Evolutionary conservation across 2,888 invertebrate genomes (phyloP).

Genomic region (Drosophila imparisetae): DNA sequence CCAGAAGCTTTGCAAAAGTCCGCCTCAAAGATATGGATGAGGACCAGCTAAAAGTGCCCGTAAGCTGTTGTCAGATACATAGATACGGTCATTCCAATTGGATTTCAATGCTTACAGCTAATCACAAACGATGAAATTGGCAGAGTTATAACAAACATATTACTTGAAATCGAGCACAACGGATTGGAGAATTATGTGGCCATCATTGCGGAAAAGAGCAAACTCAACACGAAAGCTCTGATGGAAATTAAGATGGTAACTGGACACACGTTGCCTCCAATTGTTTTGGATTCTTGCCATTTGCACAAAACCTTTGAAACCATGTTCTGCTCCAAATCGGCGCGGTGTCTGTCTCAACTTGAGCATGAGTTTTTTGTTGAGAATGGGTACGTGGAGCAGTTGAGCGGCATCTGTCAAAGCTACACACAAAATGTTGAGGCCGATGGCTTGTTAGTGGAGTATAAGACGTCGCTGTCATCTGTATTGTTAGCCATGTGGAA

Average conservation of each 20-base stretch:
- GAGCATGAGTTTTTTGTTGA: slow-evolving; percentile 14
- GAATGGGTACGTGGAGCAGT: slow-evolving; percentile 7
- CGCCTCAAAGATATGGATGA: not conserved
- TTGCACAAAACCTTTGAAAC: slow-evolving; percentile 22
- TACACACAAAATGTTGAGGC: slow-evolving; percentile 29
- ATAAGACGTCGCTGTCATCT: slow-evolving; percentile 14
- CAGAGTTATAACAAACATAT: slow-evolving; percentile 32
- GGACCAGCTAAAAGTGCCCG: slow-evolving; percentile 24
- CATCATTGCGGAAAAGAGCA: slow-evolving; percentile 23
- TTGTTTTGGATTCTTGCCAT: slow-evolving; percentile 33
- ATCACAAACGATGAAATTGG: slow-evolving; percentile 33
- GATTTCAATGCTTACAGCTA: slow-evolving; percentile 21
- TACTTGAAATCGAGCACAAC: slow-evolving; percentile 44
- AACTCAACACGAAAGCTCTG: slow-evolving; percentile 12
- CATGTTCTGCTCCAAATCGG: slow-evolving; percentile 33
- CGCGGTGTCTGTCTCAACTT: slow-evolving; percentile 19
- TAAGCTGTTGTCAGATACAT: slow-evolving; percentile 1
- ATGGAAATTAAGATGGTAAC: slow-evolving; percentile 20
- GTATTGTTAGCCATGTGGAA: slow-evolving; percentile 44
- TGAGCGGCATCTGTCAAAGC: slow-evolving; percentile 7
- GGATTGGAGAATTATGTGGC: slow-evolving; percentile 51
- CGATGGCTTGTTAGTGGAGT: slow-evolving; percentile 15
- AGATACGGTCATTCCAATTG: not conserved
- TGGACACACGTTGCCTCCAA: slow-evolving; percentile 17
- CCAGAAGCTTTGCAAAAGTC: slow-evolving; percentile 27